Percentiles rank a stretch among this genome's conserved stretches.
Conservation (phyloP, 2,888 invertebrate genomes). For the Zhuqinia jingwanae region DNA sequence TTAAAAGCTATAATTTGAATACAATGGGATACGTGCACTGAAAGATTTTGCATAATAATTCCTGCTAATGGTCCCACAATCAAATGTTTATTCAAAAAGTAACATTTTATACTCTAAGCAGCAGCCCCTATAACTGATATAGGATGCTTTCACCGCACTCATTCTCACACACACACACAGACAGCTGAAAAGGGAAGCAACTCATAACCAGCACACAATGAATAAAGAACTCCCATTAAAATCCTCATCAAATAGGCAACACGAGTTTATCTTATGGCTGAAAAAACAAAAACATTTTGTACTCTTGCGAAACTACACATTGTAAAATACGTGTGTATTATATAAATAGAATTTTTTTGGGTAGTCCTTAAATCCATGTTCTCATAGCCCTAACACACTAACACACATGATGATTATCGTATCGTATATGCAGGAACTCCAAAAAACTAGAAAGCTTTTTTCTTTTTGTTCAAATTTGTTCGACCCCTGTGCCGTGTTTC, state of each 20-base stretch:
- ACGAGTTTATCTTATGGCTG: conserved; percentile 24
- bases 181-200: conserved; percentile 5
- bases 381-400: no score
- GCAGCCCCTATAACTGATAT: no score
- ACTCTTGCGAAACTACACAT: background rate
- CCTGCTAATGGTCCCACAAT: conserved; percentile 16
- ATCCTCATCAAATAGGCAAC: conserved; percentile 39
- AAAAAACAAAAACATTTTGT: conserved; percentile 14
- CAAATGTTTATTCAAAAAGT: conserved; percentile 28
- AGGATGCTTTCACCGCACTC: conserved; percentile 7
- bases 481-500: conserved; percentile 53
- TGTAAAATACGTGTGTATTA: conserved; percentile 1
- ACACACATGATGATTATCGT: no score
- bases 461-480: conserved; percentile 38
- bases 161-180: no score
- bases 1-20: conserved; percentile 44
- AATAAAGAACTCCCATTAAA: conserved; percentile 42
- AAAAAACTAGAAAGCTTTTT: background rate
- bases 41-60: conserved; percentile 48
- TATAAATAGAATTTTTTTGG: conserved; percentile 14
- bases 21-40: conserved; percentile 40
- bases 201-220: conserved; percentile 49
- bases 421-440: no score
- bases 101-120: background rate
- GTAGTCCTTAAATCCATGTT: conserved; percentile 26